Percentiles rank a stretch among this genome's conserved stretches.
These are phyloP conservation scores for Pomatorhinus ruficollis DNA, from an alignment of 2,113 vertebrate species.

Conservation along the genomic window DNA sequence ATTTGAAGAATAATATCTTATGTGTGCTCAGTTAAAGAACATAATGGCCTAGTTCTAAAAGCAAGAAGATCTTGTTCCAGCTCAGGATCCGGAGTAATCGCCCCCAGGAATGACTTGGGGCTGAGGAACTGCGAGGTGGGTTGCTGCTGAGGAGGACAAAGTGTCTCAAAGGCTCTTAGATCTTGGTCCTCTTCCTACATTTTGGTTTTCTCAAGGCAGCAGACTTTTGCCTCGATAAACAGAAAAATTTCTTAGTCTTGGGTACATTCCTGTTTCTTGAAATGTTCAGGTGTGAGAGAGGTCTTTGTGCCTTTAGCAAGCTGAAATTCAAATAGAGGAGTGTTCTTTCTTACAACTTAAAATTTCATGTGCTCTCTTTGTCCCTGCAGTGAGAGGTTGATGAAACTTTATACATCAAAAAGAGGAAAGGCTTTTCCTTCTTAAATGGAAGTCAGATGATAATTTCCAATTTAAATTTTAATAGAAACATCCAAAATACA, in stretches of 20 bases:
- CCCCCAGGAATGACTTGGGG: not conserved
- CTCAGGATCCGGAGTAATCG: not conserved
- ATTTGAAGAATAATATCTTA: not conserved
- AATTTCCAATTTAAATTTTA: not conserved
- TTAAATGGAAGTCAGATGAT: not conserved
- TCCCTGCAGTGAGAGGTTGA: not conserved
- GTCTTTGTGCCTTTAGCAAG: not conserved
- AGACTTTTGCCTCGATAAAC: not conserved
- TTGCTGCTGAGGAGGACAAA: not conserved
- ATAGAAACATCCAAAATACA: not conserved
- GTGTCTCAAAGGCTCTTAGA: not conserved
- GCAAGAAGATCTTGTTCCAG: not conserved
- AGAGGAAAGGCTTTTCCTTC: not conserved
- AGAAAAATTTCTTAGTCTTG: not conserved
- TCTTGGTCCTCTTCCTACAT: not conserved
- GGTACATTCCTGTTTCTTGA: not conserved
- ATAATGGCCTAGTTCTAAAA: not conserved
- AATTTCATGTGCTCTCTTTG: not conserved
- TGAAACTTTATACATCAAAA: not conserved
- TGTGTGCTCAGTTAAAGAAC: not conserved
- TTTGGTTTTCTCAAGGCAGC: not conserved
- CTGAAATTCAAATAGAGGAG: not conserved
- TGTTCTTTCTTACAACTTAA: not conserved
- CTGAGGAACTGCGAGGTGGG: not conserved
- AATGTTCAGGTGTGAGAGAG: rapidly evolving